phyloP scores from a whole-genome alignment of 2,113 vertebrate genomes.

The Anser cygnoides region DNA sequence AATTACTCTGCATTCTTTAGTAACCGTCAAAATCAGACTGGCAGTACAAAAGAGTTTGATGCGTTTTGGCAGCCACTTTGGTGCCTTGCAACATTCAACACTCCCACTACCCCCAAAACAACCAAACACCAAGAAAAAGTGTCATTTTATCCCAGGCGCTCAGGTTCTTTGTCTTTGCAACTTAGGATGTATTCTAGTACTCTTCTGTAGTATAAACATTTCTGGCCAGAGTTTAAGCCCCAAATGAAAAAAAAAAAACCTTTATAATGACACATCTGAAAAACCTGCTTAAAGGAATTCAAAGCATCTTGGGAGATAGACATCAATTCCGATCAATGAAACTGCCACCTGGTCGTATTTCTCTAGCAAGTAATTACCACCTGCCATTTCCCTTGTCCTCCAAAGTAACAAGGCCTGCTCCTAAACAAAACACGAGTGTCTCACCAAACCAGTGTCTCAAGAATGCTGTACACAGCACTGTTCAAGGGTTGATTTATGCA shows the following conservation, averaged over 20 bases:
- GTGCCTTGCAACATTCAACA: not conserved
- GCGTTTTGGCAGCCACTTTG: not conserved
- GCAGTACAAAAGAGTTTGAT: not conserved
- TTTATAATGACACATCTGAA: not conserved
- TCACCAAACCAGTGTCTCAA: not conserved
- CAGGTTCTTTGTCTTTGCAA: not conserved
- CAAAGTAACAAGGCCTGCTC: conserved; percentile 3
- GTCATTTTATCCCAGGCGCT: not conserved
- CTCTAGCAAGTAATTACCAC: conserved; percentile 51
- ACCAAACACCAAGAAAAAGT: not conserved
- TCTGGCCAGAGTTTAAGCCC: not conserved
- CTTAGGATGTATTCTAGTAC: not conserved
- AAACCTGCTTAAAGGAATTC: conserved; percentile 24
- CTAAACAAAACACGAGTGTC: conserved; percentile 8
- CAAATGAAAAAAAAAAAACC: not conserved
- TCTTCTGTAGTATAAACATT: not conserved
- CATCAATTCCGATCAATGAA: conserved; percentile 40
- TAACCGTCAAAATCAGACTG: not conserved
- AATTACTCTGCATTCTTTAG: not conserved
- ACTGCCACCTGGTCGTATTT: conserved; percentile 55
- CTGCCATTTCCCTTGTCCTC: conserved; percentile 12
- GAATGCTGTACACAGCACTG: not conserved
- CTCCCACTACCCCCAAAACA: not conserved
- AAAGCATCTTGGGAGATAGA: conserved; percentile 26
- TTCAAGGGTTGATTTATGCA: not conserved